Base-by-base conservation (phyloP, 2,888 invertebrate genomes). In the Drosophila picticornis region DNA sequence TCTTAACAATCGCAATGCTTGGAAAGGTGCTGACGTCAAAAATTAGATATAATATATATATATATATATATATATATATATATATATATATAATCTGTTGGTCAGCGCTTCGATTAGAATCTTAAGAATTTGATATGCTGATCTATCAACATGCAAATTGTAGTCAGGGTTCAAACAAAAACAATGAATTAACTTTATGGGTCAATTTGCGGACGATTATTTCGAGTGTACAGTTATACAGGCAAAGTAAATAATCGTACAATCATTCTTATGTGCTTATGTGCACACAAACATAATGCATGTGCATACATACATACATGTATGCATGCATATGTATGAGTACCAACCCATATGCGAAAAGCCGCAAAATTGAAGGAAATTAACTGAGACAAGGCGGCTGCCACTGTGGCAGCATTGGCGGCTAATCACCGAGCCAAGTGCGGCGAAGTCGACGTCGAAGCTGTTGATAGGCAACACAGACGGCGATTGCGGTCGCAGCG, bases 351-450 rank as follows among this genome's bases (percentile, higher is more conserved):
- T 82, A 80, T 85, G 72, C 60, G 72, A 75, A 81, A 83, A 75
- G 79, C 86, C 83, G 71, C 86, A 80, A 73, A 85, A 75, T 83
- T 80, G 51, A 62, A 65, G 77, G 67, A 80, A 83, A 83, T 86
- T 73, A 75, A 65, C 70, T 58, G 67, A 55, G 74, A 56, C 77
- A 80, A 66, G 58, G 48, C 72, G 56, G 40, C 63, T 40, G 61
- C 67, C 46, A 51, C 58, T 58, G 56, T 48, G 73, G 72, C 72
- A 72, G 56, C 36, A 36, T 58, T 63, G 50, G 22, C 59, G 48
- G 65, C 77, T 78, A 78, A 78, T 78, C 78, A 80, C 79, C 43
- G 56, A 59, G 64, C 69, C 65, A 73, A 78, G 75, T 69, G 80
- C 71, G 72, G 58, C 57, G 65, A 50, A 59, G 68, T 46, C 59